These are phyloP conservation scores for Sturnus vulgaris DNA, from an alignment of 2,113 vertebrate species.

Conservation along the genomic window DNA sequence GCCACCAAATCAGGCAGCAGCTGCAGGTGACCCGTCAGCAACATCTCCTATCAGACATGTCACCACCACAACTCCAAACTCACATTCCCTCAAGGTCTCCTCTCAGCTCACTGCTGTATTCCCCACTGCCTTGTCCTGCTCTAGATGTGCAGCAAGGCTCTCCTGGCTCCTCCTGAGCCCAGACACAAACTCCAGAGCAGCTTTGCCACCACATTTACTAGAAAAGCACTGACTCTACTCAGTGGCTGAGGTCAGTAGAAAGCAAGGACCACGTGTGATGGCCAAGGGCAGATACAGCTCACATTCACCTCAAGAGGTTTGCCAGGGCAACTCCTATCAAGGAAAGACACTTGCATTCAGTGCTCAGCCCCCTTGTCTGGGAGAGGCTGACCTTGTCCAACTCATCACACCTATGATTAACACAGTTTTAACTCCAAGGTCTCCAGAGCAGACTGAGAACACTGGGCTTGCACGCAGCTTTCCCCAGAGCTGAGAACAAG, in stretches of 20 bases:
- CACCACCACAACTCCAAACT: neutral
- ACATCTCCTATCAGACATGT: too few species aligned
- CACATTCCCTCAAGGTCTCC: neutral
- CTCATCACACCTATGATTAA: neutral
- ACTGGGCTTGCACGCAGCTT: neutral
- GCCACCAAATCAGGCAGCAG: neutral
- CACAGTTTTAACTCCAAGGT: neutral
- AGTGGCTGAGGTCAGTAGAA: neutral
- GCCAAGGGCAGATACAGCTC: neutral
- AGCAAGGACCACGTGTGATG: accelerated
- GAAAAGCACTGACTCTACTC: neutral
- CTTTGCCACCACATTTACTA: neutral
- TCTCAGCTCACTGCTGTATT: neutral
- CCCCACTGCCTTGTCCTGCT: neutral
- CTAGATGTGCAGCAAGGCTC: neutral
- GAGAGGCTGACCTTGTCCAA: neutral
- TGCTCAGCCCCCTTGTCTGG: neutral
- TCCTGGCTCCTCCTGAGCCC: neutral
- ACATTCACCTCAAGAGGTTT: neutral
- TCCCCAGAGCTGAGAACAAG: neutral
- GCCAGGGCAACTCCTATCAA: neutral
- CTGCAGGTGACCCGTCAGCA: neutral
- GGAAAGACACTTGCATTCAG: neutral
- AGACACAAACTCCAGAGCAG: neutral
- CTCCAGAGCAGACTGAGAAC: neutral